Base-by-base conservation (phyloP, 2,113 vertebrate species). In the Xiphias gladius region DNA sequence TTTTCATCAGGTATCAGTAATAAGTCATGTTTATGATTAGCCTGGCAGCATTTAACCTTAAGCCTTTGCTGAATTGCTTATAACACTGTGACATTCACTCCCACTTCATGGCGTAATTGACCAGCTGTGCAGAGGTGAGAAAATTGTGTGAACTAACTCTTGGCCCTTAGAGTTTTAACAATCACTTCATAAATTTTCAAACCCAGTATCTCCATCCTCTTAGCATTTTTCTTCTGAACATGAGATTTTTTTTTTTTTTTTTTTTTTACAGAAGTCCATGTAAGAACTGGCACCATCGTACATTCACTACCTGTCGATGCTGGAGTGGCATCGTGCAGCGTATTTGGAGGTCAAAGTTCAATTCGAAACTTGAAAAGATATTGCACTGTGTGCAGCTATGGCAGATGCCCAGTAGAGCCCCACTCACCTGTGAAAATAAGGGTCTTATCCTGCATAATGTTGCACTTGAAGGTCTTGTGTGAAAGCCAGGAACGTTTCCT, bases 361-460 rank as follows among this genome's bases (percentile, higher is more conserved):
- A 5, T 75, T 70, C 32, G 32, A 3, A 32, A 14, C 30, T 37
- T 76, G 32, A 65, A n/a, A 76, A 72, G 72, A 5, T 4, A 54
- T 32, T 54, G 52, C 55, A 7, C 26, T 32, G 20, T 39, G 26
- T 41, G 2, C 16, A 16, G 43, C 16, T 46, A 46, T 46, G 43
- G 12, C 24, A 66, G 62, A 37, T 66, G 52, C 5, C 19, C n/a
- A 1, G 39, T 12, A 14, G 22, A 72, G 69, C 32, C 13, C 22
- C 52, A 39, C 32, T 55, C 14, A 28, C 26, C n/a, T 6, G 19
- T 41, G 55, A 77, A 79, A 71, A 70, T 37, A 28, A 69, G 2
- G 5, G 19, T 14, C 24, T 68, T 43, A 5, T 13, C 43, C 13
- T 41, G 24, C 4, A 0, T 35, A 50, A 2, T 59, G 35, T 73